Evolutionary conservation across 23 tunicate species (phyloP), one percentile per base, ranked within the genome.

Genomic region (Trididemnum clinides): DNA sequence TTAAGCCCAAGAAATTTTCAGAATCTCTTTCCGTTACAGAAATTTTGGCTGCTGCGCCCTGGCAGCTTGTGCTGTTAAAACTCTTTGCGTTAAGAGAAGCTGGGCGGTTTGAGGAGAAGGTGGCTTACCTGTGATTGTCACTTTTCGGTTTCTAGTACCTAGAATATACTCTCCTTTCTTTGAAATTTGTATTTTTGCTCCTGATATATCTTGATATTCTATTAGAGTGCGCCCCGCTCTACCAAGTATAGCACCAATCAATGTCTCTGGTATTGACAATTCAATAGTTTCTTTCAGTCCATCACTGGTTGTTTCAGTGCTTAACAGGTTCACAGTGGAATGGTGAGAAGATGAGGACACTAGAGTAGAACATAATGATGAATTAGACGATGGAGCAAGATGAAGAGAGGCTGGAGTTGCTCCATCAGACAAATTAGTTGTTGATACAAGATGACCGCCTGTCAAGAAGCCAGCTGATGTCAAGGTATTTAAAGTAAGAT

Each of bases 131-230:
- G 98, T 86, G 38, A 94, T 94, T 7, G 94, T 75, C 20, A 94
- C 98, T 34, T 80, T 85, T 27, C 98, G 63, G 66, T 94, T 89
- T 50, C 98, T 81, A 33, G 98, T 94, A 1, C 98, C 98, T 25
- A 70, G 84, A 30, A 89, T 88, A 72, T 89, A 94, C 77, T 89
- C 98, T 22, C 98, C 98, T 49, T 94, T 94, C 59, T 94, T 94
- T 10, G 94, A 89, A 34, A 94, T 94, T 57, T 94, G 94, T 39
- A 94, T 94, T 34, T 87, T 92, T 33, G 98, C 86, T 1, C 94
- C 94, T 12, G 98, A 89, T n/a, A 89, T 81, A 26, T 89, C 90
- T 73, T 89, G 98, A 33, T 75, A 94, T 75, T 94, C 98, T 21
- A 85, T 88, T 34, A 94, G 58, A 34, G 98, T 94, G 44, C 86